These are phyloP conservation scores for Epinephelus moara DNA, from an alignment of 2,113 vertebrate genomes.

Conservation along the genomic window DNA sequence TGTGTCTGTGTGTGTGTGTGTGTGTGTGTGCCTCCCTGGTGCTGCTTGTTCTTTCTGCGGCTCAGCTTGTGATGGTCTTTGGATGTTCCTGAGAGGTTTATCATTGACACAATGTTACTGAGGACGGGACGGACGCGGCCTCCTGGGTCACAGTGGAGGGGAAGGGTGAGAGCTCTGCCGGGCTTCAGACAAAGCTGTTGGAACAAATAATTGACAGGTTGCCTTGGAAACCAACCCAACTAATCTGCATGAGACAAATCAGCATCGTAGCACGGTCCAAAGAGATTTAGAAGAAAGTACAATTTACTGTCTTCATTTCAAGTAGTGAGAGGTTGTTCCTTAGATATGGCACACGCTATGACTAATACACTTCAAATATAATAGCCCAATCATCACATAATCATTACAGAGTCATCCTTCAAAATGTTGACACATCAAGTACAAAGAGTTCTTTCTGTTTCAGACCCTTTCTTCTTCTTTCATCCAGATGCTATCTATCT, in stretches of 20 bases:
- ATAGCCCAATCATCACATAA: slow-evolving; percentile 31
- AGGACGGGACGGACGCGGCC: slow-evolving; percentile 29
- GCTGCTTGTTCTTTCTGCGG: slow-evolving; percentile 13
- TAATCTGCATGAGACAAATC: slow-evolving; percentile 47
- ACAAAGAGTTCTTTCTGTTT: slow-evolving; percentile 13
- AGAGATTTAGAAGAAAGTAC: slow-evolving; percentile 6
- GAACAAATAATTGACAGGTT: slow-evolving; percentile 63
- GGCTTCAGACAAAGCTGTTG: slow-evolving; percentile 36
- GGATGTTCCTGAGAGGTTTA: slow-evolving; percentile 52
- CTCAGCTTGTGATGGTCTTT: slow-evolving; percentile 25
- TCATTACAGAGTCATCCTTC: slow-evolving; percentile 3
- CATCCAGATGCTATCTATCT: slow-evolving; percentile 9
- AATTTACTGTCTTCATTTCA: slow-evolving; percentile 19
- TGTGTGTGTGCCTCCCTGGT: background rate
- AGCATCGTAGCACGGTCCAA: background rate
- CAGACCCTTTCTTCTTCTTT: background rate
- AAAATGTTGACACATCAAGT: slow-evolving; percentile 32
- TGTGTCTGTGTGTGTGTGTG: background rate
- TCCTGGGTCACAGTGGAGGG: slow-evolving; percentile 43
- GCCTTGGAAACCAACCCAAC: slow-evolving; percentile 50
- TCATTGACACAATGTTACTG: slow-evolving; percentile 56
- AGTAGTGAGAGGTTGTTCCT: background rate
- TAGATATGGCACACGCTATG: background rate
- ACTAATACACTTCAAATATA: slow-evolving; percentile 26
- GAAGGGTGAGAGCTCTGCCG: slow-evolving; percentile 34